A percentile compares a stretch with the other conserved stretches of the same genome.
Evolutionary conservation across 2,113 vertebrate genomes (phyloP).

Genomic region (Aix galericulata): DNA sequence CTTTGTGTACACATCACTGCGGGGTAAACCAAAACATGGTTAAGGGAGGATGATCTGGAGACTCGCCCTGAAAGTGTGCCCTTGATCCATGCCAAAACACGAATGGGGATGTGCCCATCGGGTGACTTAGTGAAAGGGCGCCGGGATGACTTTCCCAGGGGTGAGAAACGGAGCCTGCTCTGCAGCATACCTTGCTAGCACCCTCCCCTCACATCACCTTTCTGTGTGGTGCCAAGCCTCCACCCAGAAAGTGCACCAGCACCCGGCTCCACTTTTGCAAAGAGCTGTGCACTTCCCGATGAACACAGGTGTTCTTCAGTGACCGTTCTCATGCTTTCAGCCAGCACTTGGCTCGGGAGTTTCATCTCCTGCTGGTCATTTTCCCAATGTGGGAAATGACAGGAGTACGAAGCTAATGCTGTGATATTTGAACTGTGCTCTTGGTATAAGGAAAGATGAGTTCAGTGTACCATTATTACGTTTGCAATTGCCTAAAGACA

Average conservation of each 20-base stretch:
- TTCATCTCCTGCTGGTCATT: neutral
- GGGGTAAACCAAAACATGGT: neutral
- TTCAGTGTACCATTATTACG: neutral
- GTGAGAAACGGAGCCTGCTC: neutral
- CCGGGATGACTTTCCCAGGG: neutral
- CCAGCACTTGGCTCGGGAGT: neutral
- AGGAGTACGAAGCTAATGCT: neutral
- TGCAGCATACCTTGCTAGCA: neutral
- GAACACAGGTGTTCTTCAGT: neutral
- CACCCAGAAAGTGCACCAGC: neutral
- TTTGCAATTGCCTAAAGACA: neutral
- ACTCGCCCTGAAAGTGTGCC: neutral
- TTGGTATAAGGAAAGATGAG: neutral
- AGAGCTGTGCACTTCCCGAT: neutral
- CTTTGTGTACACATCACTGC: neutral
- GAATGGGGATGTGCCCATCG: neutral
- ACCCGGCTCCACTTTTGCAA: neutral
- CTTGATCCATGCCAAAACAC: neutral
- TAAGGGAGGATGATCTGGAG: neutral
- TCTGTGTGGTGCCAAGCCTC: neutral
- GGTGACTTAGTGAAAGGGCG: neutral
- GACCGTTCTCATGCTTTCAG: rapidly evolving
- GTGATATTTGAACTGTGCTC: neutral
- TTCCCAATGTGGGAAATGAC: neutral
- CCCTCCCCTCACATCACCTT: neutral